phyloP scores from a whole-genome alignment of 2,113 vertebrate genomes.

The Brachyhypopomus gauderio region DNA sequence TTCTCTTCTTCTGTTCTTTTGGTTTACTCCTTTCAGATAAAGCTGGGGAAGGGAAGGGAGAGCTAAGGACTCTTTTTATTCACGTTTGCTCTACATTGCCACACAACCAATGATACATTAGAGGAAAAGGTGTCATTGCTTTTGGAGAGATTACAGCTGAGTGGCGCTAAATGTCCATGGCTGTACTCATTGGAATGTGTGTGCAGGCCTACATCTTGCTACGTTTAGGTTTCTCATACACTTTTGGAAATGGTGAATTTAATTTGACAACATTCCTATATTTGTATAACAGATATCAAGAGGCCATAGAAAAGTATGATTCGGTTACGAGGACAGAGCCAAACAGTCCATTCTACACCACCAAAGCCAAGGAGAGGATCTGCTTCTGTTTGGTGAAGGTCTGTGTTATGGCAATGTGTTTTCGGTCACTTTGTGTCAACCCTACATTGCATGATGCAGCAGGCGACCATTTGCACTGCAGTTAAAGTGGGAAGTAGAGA shows the following conservation, averaged over 20 bases:
- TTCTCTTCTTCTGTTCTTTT: neutral
- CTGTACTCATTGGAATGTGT: neutral
- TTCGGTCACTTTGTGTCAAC: neutral
- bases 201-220: neutral
- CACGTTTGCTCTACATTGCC: neutral
- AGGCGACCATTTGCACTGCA: neutral
- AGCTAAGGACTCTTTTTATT: neutral
- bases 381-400: slow-evolving; percentile 83
- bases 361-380: slow-evolving; percentile 77
- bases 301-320: slow-evolving; percentile 78
- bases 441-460: neutral
- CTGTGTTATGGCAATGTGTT: slow-evolving; percentile 2
- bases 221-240: neutral
- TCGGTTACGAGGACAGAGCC: slow-evolving; percentile 77
- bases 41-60: no score
- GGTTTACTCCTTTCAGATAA: neutral
- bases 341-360: slow-evolving; percentile 69
- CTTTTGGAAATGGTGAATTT: neutral
- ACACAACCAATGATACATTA: neutral
- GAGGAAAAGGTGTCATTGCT: neutral
- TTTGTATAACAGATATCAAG: slow-evolving; percentile 69
- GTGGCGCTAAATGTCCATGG: neutral
- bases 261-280: neutral
- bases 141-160: neutral
- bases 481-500: no score